Conservation (phyloP, 2,797 vertebrate genomes). For the Mycteria americana region DNA sequence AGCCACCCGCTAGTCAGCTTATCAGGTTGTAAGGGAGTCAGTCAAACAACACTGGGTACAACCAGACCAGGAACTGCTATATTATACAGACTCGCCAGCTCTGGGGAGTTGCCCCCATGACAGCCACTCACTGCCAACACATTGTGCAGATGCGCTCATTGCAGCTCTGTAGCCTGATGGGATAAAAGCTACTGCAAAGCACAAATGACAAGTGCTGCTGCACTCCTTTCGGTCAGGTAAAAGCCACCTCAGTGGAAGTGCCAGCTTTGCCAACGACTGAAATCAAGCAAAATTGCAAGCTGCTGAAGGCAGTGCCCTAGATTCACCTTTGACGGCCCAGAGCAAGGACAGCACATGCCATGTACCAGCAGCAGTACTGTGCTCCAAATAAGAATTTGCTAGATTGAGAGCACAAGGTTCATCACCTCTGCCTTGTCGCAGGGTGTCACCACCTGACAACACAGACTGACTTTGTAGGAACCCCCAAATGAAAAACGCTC, state of each 20-base stretch:
- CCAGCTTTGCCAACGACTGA: background rate
- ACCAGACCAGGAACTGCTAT: background rate
- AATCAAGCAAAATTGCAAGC: background rate
- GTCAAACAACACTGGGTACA: fast-evolving
- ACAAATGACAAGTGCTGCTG: background rate
- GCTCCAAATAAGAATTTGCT: background rate
- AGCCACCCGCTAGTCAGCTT: background rate
- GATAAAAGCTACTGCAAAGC: background rate
- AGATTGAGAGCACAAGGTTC: background rate
- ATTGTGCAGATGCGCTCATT: fast-evolving
- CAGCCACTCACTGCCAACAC: fast-evolving
- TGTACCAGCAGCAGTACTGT: background rate
- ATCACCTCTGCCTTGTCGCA: background rate
- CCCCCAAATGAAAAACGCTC: background rate
- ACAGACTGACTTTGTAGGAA: background rate
- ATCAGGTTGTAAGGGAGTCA: background rate
- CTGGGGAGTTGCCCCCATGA: background rate
- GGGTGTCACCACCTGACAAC: background rate
- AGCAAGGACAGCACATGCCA: fast-evolving
- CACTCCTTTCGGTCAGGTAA: fast-evolving
- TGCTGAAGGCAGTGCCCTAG: background rate
- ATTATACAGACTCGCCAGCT: fast-evolving
- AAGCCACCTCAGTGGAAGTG: background rate
- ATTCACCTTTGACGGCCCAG: background rate
- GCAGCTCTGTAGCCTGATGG: background rate